Conservation (phyloP, 2,797 vertebrate genomes). For the Acipenser ruthenus region DNA sequence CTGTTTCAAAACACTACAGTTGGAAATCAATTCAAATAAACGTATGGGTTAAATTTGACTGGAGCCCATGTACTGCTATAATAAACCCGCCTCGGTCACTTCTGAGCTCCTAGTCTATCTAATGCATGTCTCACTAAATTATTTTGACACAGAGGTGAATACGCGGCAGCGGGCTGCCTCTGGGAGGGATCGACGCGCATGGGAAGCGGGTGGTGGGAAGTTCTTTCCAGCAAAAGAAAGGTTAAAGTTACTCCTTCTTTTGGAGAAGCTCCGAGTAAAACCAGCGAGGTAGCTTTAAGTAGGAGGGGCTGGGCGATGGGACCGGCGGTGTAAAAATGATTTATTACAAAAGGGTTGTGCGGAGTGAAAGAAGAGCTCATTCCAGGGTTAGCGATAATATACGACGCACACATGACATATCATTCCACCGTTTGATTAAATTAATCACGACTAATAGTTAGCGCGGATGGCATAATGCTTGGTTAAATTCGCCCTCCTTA, state of each 20-base stretch:
- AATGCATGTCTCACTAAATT: conserved; percentile 23
- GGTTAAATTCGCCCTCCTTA: not conserved
- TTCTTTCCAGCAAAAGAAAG: conserved; percentile 56
- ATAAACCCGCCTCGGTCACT: conserved; percentile 15
- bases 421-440: not conserved
- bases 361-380: conserved; percentile 18
- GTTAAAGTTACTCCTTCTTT: conserved; percentile 60
- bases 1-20: too few relatives aligned
- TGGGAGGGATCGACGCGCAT: conserved; percentile 56
- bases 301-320: conserved; percentile 53
- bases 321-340: conserved; percentile 61
- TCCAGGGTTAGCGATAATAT: too few relatives aligned
- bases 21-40: too few relatives aligned
- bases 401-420: not conserved
- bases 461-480: not conserved
- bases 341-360: conserved; percentile 50
- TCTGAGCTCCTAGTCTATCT: conserved; percentile 22
- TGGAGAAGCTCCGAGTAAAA: conserved; percentile 44
- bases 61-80: not conserved
- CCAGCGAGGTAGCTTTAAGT: conserved; percentile 56
- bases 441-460: not conserved
- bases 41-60: too few relatives aligned
- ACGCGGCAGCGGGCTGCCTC: conserved; percentile 44
- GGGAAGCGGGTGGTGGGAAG: conserved; percentile 51
- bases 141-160: conserved; percentile 39